These are phyloP conservation scores for Hemithea aestivaria DNA, from an alignment of 2,888 invertebrate genomes.

Conservation along the genomic window DNA sequence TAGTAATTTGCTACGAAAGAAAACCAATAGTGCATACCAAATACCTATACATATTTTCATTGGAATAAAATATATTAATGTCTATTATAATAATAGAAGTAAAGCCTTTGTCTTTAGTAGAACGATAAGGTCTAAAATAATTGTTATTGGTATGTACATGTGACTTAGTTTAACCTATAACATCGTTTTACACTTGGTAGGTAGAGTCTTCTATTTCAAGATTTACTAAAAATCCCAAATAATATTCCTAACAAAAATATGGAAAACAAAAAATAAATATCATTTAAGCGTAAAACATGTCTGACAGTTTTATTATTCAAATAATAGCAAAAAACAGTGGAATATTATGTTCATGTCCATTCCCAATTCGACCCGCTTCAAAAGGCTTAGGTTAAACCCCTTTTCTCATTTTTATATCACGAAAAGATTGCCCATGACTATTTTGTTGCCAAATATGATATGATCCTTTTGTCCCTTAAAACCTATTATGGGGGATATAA, in stretches of 20 bases:
- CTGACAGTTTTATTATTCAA: conserved; percentile 73
- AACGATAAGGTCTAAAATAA: no score
- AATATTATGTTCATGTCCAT: conserved; percentile 67
- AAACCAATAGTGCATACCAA: no score
- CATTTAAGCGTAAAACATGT: conserved; percentile 57
- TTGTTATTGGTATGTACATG: no score
- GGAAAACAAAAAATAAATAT: conserved; percentile 58
- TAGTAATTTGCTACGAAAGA: no score
- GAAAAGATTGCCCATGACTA: conserved; percentile 69
- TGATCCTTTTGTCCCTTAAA: conserved; percentile 56
- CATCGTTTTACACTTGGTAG: no score
- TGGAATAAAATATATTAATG: no score
- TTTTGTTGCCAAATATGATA: conserved; percentile 69
- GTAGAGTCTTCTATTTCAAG: no score
- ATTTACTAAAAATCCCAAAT: no score
- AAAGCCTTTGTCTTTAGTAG: no score
- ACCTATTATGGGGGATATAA: conserved; percentile 24
- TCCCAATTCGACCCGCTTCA: conserved; percentile 76
- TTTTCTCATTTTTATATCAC: conserved; percentile 72
- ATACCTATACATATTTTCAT: no score
- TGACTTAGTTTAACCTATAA: no score
- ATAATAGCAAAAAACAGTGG: conserved; percentile 69
- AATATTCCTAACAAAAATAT: conserved; percentile 35
- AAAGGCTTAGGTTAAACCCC: conserved; percentile 71
- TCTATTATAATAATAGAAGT: no score